Evolutionary conservation across 2,797 vertebrate species (phyloP).

Genomic region (Clarias pachynema): DNA sequence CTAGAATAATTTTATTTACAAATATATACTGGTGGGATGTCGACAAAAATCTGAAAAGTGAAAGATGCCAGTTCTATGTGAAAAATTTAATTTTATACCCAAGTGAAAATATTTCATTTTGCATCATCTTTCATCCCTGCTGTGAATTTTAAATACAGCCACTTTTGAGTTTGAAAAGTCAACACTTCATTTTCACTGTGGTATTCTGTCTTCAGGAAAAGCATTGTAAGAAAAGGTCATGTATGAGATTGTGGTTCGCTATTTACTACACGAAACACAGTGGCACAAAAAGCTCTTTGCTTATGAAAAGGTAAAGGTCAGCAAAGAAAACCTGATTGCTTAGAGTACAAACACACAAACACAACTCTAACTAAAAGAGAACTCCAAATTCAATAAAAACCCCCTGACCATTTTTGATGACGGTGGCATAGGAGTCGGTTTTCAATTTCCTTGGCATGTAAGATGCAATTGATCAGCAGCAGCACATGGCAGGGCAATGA

Average conservation of each 20-base stretch:
- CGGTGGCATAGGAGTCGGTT: background rate
- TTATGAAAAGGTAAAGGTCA: conserved; percentile 45
- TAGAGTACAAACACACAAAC: background rate
- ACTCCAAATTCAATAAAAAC: background rate
- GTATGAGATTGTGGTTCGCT: conserved; percentile 29
- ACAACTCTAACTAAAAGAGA: background rate
- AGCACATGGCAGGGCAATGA: background rate
- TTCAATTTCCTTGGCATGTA: background rate
- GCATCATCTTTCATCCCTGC: background rate
- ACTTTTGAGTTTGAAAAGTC: conserved; percentile 1
- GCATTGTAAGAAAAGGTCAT: conserved; percentile 32
- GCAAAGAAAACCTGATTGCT: background rate
- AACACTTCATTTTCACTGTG: background rate
- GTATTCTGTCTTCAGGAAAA: conserved; percentile 10
- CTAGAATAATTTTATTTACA: no score
- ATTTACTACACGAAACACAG: conserved; percentile 32
- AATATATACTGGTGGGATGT: no score
- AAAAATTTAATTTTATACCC: background rate
- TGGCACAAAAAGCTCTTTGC: conserved; percentile 8
- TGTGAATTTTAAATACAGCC: background rate
- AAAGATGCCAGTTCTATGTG: background rate
- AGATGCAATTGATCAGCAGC: background rate
- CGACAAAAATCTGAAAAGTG: background rate
- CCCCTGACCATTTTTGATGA: background rate
- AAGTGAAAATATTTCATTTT: background rate